Conservation (phyloP, 2,113 vertebrate genomes). For the Trachemys scripta region DNA sequence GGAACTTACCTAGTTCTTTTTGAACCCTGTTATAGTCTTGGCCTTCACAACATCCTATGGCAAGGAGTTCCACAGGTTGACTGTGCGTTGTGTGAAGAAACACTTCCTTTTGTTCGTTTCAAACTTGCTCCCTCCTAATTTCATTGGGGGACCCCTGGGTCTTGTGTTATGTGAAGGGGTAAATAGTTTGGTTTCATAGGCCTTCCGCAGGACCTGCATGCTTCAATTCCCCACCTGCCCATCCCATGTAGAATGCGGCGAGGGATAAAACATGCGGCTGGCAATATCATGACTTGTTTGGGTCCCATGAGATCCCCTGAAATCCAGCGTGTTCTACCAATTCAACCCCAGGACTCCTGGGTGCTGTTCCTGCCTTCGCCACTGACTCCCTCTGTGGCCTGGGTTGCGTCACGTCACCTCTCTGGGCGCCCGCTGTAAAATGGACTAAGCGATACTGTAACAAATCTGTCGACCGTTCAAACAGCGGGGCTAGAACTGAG, state of each 20-base stretch:
- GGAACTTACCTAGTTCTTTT: no score
- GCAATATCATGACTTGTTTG: no score
- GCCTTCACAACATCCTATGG: no score
- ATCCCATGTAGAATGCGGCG: not conserved
- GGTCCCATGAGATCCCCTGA: not conserved
- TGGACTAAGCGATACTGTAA: not conserved
- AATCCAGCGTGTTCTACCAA: not conserved
- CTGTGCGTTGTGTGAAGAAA: no score
- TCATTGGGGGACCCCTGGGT: not conserved
- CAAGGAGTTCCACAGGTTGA: no score
- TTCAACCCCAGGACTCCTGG: not conserved
- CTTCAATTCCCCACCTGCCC: no score
- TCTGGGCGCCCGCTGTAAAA: not conserved
- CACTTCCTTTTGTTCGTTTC: no score
- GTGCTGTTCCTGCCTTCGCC: not conserved
- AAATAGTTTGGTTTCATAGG: no score
- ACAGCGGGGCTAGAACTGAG: not conserved
- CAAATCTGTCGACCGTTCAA: not conserved
- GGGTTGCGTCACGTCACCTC: no score
- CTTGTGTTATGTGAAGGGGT: not conserved
- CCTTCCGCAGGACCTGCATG: no score
- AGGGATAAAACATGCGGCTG: not conserved
- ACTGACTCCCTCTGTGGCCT: not conserved
- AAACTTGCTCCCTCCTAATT: not conserved
- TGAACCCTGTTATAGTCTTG: no score